phyloP scores from a whole-genome alignment of 2,888 invertebrate species.

The Atrina japonica region DNA sequence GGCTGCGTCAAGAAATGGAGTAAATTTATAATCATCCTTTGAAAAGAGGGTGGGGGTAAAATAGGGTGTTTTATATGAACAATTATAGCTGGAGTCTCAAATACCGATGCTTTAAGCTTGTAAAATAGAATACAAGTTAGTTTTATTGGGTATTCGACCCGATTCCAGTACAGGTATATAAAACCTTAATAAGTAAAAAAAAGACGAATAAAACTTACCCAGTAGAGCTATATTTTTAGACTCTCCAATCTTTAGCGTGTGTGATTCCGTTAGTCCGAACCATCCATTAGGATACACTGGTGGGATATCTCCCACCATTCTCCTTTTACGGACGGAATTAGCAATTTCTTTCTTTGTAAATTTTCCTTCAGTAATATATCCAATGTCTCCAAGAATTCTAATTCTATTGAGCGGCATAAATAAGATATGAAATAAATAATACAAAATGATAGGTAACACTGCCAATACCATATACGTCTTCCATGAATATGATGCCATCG shows the following conservation, averaged over 20 bases:
- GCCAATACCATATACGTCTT: conserved; percentile 55
- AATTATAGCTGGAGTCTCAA: too few relatives aligned
- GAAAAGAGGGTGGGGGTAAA: neutral
- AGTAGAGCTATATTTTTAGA: conserved; percentile 83
- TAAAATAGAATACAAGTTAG: too few relatives aligned
- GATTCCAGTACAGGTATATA: too few relatives aligned
- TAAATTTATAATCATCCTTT: neutral
- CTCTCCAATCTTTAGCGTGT: conserved; percentile 81
- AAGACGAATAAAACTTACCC: conserved; percentile 82
- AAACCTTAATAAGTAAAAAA: too few relatives aligned
- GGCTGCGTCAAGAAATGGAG: too few relatives aligned
- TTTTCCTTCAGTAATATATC: conserved; percentile 74
- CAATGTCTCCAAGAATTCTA: conserved; percentile 71
- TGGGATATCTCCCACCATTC: conserved; percentile 86
- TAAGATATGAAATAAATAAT: conserved; percentile 62
- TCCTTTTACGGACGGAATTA: conserved; percentile 76
- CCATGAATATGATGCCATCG: conserved; percentile 56
- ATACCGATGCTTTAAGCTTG: too few relatives aligned
- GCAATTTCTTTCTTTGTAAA: conserved; percentile 72
- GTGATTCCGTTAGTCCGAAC: conserved; percentile 89
- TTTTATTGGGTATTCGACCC: too few relatives aligned
- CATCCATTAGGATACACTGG: conserved; percentile 95
- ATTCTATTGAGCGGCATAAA: conserved; percentile 73
- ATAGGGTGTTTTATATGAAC: neutral
- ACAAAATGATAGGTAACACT: conserved; percentile 42